These are phyloP conservation scores for Lepus oiostolus DNA, from an alignment of 2,797 vertebrate species.

Conservation along the genomic window DNA sequence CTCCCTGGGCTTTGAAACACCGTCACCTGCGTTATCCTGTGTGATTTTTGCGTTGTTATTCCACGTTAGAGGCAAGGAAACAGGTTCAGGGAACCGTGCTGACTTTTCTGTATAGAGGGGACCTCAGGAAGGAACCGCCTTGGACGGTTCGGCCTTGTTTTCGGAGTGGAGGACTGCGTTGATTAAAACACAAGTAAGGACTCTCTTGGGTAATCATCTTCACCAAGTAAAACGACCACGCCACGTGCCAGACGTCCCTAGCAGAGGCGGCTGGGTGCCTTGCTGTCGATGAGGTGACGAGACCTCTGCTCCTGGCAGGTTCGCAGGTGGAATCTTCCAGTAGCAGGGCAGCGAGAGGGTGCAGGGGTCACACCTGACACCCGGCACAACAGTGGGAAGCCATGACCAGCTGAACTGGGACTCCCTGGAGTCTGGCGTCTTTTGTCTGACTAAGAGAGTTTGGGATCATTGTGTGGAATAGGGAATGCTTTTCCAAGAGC, in stretches of 20 bases:
- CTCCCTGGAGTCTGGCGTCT: not conserved
- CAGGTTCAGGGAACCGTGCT: not conserved
- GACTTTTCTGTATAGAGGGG: not conserved
- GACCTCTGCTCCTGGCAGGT: not conserved
- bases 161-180: conserved; percentile 31
- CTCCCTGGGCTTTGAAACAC: conserved; percentile 32
- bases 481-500: not conserved
- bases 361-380: not conserved
- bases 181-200: conserved; percentile 40
- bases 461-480: not conserved
- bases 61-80: not conserved
- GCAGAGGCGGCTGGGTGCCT: not conserved
- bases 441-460: conserved; percentile 42
- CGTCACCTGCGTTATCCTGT: not conserved
- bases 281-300: not conserved
- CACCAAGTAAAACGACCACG: not conserved
- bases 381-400: not conserved
- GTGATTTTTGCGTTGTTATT: not conserved
- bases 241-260: not conserved
- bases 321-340: not conserved
- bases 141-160: conserved; percentile 26
- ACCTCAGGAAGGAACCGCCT: not conserved
- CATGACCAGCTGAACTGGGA: not conserved
- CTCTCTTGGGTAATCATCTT: conserved; percentile 34
- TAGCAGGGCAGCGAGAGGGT: not conserved